Evolutionary conservation across 2,888 invertebrate genomes (phyloP), one percentile per base, ranked within the genome.

Genomic region (Lottia gigantea): DNA sequence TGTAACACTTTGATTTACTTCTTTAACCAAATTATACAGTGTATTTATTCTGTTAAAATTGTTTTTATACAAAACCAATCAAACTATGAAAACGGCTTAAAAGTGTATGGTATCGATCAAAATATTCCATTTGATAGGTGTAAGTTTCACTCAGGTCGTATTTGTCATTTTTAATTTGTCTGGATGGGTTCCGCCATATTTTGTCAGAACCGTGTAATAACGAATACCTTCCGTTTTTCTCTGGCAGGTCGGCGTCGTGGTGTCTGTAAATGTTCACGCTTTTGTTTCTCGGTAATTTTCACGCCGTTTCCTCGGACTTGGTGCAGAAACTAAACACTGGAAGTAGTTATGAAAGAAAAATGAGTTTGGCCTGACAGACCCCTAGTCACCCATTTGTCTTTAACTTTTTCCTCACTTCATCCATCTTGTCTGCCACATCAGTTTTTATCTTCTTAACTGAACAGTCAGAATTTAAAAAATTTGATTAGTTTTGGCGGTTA

Each of bases 321-420:
- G 55, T 55, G 55, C 55, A 55, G 55, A 55, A 55, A 55, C 55
- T 23, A 55, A 55, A 55, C 55, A 55, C 55, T 23, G 23, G 55
- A 23, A 55, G 55, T 55, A 23, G 23, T 55, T 19, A 23, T 23
- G 55, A 23, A 55, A 55, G 55, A 55, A 55, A 55, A 55, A 55
- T 55, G 55, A 55, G 55, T 55, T 55, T 23, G 55, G 55, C 55
- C 55, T 14, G 55, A 55, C 55, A 55, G 55, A 55, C 55, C 55
- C 55, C 55, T 23, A 55, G 55, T 55, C 55, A 55, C 55, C 55
- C 55, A 55, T 55, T 55, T 55, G 55, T 55, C 55, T 55, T 55
- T 11, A 12, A 14, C 19, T 55, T 55, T 55, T 55, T n/a, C 19
- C 14, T 23, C 23, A 23, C 55, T 19, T 55, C 55, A 55, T 55